Conservation (phyloP, 2,113 vertebrate genomes). For the Eptesicus fuscus region DNA sequence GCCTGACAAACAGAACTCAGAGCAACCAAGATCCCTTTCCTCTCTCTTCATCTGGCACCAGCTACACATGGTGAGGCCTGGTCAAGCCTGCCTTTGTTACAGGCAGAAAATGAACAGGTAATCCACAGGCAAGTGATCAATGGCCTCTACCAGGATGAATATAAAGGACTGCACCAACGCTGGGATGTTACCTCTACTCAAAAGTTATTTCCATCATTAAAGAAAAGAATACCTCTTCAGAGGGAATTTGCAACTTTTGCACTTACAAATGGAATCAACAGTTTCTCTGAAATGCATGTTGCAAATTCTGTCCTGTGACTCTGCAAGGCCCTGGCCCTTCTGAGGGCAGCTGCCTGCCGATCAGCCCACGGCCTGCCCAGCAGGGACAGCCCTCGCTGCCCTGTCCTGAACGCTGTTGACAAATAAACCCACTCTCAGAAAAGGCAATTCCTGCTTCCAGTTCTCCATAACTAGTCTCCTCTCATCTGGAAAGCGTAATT, state of each 20-base stretch:
- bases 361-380: neutral
- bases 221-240: neutral
- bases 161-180: neutral
- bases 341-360: constrained; percentile 22
- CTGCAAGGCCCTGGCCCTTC: neutral
- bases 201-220: constrained; percentile 11
- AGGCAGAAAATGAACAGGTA: neutral
- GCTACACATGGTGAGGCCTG: constrained; percentile 9
- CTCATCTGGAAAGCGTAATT: constrained; percentile 49
- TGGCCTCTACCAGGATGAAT: neutral
- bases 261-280: neutral
- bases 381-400: constrained; percentile 18
- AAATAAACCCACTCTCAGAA: constrained; percentile 35
- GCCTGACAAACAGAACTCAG: neutral
- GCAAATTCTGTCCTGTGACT: neutral
- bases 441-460: constrained; percentile 17
- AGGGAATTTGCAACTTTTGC: neutral
- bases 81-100: neutral
- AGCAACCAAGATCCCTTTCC: neutral
- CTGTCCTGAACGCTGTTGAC: constrained; percentile 1
- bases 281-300: neutral
- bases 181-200: neutral
- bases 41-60: constrained; percentile 5
- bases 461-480: neutral
- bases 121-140: neutral